Evolutionary conservation across 2,797 vertebrate genomes (phyloP).

Genomic region (Notoglanidium macrostoma): DNA sequence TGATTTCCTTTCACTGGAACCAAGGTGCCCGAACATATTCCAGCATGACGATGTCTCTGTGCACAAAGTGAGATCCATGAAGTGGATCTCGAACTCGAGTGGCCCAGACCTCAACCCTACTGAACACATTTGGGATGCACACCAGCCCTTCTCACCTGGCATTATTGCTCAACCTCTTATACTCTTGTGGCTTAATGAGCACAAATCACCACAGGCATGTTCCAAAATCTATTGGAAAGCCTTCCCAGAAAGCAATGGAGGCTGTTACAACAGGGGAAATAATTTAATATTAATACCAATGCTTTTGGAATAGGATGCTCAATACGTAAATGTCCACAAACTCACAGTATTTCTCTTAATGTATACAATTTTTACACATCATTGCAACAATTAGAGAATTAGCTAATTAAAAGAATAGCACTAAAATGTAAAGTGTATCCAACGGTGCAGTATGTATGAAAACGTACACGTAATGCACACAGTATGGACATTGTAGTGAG

Average conservation of each 20-base stretch:
- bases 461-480: background rate
- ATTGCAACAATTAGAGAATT: background rate
- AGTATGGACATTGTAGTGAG: background rate
- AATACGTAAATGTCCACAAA: background rate
- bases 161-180: background rate
- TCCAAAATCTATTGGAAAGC: background rate
- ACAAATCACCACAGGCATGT: background rate
- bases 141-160: background rate
- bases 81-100: background rate
- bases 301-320: background rate
- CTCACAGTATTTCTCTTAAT: background rate
- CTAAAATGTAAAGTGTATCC: background rate
- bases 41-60: background rate
- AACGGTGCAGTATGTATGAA: background rate
- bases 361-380: background rate
- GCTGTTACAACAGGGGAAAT: background rate
- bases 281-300: background rate
- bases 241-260: background rate
- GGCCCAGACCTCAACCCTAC: background rate
- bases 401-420: too few species aligned
- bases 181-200: background rate
- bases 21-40: background rate
- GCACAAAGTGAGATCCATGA: background rate
- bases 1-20: too few species aligned
- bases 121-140: background rate